Percentiles rank a stretch among this genome's conserved stretches.
These are phyloP conservation scores for Gadus chalcogrammus DNA, from an alignment of 2,113 vertebrate species.

Conservation along the genomic window DNA sequence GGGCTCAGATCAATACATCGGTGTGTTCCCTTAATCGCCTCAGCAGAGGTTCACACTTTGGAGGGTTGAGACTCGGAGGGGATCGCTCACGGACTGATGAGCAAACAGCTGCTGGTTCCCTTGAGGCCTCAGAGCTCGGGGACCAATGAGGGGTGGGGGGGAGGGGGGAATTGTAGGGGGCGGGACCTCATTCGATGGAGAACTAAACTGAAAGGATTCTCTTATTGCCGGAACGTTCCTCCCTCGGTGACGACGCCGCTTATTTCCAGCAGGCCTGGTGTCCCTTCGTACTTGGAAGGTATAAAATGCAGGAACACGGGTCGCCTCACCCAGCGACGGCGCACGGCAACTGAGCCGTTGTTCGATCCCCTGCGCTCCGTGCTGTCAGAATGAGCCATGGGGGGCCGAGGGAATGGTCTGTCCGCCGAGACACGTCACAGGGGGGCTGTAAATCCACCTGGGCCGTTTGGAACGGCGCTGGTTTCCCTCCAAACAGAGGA, in stretches of 20 bases:
- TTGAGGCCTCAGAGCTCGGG: not conserved
- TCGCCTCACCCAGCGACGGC: conserved; percentile 25
- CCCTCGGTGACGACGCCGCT: too few species aligned
- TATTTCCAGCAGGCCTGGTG: too few species aligned
- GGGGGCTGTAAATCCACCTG: conserved; percentile 59
- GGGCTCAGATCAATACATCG: conserved; percentile 39
- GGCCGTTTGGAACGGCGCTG: conserved; percentile 63
- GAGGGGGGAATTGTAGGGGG: too few species aligned
- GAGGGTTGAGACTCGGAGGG: not conserved
- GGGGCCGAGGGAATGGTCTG: conserved; percentile 60
- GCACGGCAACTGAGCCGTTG: conserved; percentile 38
- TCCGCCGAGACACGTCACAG: conserved; percentile 56
- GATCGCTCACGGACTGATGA: not conserved
- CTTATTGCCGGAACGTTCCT: too few species aligned
- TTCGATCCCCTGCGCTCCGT: conserved; percentile 35
- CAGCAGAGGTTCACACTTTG: conserved; percentile 1
- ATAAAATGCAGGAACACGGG: conserved; percentile 10
- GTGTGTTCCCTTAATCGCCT: conserved; percentile 26
- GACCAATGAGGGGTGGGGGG: not conserved
- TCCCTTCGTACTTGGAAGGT: not conserved
- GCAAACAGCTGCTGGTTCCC: conserved; percentile 3
- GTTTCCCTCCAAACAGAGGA: conserved; percentile 69
- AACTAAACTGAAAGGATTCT: too few species aligned
- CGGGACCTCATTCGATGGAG: too few species aligned
- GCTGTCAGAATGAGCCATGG: conserved; percentile 60